Base-by-base conservation (phyloP, 1,140 invertebrate genomes). In the Microplitis demolitor region DNA sequence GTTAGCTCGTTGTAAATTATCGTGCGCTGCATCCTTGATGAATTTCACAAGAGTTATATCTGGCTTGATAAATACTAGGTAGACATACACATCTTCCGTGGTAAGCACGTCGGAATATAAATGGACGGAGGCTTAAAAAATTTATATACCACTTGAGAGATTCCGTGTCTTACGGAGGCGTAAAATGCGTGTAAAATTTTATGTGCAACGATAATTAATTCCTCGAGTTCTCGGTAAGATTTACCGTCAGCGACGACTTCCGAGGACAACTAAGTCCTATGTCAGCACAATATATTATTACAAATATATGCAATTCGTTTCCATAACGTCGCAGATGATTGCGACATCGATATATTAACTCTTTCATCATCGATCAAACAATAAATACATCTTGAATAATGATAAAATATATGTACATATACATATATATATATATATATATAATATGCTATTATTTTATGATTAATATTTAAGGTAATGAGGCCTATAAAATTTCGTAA, bases 11-110 rank as follows among this genome's bases (percentile, higher is more conserved):
- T n/a, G 69, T 60, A 66, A 68, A 62, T 69, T 45, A 37, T 13
- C 63, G 71, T 73, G 71, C 45, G 13, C 66, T 71, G 71, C 68
- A 76, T 76, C 51, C 66, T 61, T 76, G 69, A 76, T 76, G 62
- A 76, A 76, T 76, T 76, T 73, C 68, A 63, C 71, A 73, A 73
- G 68, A 67, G 56, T 66, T 45, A 45, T 45, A 45, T 45, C 39
- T 45, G 39, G 4, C 39, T 45, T 5, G 6, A 45, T 6, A 66
- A 4, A 53, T 33, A 34, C 24, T 16, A 62, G 24, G 31, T 34
- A 33, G 4, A 62, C 31, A 34, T 35, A 11, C 24, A 35, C n/a
- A 63, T 63, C 13, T n/a, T 39, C 62, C 73, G 39, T 54, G 50
- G 62, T 60, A 62, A 60, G 50, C 39, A 62, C 34, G 33, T 35